phyloP scores from a whole-genome alignment of 2,113 vertebrate species.

The Gulo gulo region DNA sequence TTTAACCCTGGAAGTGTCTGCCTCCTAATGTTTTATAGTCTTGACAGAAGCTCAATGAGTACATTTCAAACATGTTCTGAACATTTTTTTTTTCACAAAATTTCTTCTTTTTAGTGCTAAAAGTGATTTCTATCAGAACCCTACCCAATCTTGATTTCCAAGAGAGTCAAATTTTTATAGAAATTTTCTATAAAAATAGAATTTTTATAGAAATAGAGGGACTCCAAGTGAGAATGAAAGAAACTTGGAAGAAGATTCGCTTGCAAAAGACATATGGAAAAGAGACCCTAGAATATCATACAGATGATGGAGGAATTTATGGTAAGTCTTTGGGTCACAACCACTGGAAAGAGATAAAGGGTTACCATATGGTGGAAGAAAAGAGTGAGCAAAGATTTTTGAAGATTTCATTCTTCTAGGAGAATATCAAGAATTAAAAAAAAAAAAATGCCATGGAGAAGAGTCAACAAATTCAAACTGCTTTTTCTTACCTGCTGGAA shows the following conservation, averaged over 20 bases:
- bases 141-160: not conserved
- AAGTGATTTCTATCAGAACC: not conserved
- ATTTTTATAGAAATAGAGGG: not conserved
- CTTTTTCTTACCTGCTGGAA: not conserved
- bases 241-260: not conserved
- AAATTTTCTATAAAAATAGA: no score
- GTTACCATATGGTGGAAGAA: not conserved
- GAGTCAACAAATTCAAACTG: not conserved
- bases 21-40: not conserved
- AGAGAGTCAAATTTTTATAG: not conserved
- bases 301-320: not conserved
- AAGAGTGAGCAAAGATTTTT: not conserved
- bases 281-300: not conserved
- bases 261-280: not conserved
- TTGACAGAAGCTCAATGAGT: not conserved
- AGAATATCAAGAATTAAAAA: not conserved
- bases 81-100: not conserved
- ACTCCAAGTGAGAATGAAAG: not conserved
- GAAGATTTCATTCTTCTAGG: not conserved
- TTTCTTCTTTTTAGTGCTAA: not conserved
- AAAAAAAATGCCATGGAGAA: not conserved
- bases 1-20: not conserved
- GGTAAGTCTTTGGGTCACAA: not conserved
- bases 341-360: not conserved
- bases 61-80: not conserved